Base-by-base conservation (phyloP, 2,797 vertebrate genomes). In the Malacoctenus gilli region DNA sequence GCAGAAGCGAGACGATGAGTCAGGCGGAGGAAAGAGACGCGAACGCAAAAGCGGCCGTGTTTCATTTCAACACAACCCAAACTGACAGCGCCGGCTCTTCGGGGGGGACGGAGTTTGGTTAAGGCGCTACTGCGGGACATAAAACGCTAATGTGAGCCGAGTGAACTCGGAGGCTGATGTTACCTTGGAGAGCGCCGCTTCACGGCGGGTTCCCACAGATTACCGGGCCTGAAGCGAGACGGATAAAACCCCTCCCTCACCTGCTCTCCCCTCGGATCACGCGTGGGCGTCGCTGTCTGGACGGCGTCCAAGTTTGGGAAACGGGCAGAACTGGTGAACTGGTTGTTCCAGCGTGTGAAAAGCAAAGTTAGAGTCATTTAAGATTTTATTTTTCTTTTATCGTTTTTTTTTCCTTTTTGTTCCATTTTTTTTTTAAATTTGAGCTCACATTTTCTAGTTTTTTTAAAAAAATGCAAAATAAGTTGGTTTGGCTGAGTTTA, bases 151-250 rank as follows among this genome's bases (percentile, higher is more conserved):
- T 34, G 10, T 15, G n/a, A 30, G 36, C 34, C 4, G 4, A 37
- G 21, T 35, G 40, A 69, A 56, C 44, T 44, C 20, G 19, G 35
- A 68, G 59, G 37, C 28, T 43, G 43, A 69, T 31, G 4, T 51
- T 15, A 59, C 32, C 60, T 21, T 37, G 20, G 20, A 53, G 55
- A 50, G 34, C 6, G 10, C 34, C 36, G 36, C 37, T 64, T 59
- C 38, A 36, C 36, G 51, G 48, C 48, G 51, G 54, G 41, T 37
- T 53, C 53, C 50, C 44, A 52, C 60, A 72, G 22, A 72, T 68
- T 54, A 47, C 3, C 10, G 58, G 36, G 22, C 42, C 30, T 52
- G 23, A 56, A 51, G 59, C 46, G 30, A 31, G 16, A 7, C 39
- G 31, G 38, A 48, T 46, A 41, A 56, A 56, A 54, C 19, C 35